Percentiles rank a stretch among this genome's conserved stretches.
phyloP scores from a whole-genome alignment of 2,113 vertebrate genomes.

The Donacobius atricapilla region DNA sequence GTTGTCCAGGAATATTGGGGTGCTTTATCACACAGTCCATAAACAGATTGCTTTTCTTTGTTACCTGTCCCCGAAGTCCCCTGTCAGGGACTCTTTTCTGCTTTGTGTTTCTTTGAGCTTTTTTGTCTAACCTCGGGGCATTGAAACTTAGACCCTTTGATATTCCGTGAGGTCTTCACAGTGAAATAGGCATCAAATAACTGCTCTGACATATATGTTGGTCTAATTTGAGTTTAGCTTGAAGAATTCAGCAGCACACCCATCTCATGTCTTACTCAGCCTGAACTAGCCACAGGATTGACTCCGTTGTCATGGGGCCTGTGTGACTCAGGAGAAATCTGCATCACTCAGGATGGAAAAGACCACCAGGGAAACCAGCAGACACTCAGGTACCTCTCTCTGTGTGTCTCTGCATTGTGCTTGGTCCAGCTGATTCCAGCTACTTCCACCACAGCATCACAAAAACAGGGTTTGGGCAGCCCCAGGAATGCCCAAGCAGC shows the following conservation, averaged over 20 bases:
- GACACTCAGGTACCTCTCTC: neutral
- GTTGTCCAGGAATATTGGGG: neutral
- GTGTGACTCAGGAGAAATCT: neutral
- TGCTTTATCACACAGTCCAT: neutral
- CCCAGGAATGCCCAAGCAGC: neutral
- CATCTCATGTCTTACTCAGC: neutral
- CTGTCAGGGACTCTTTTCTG: conserved; percentile 4
- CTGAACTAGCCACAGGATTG: neutral
- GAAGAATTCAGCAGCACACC: neutral
- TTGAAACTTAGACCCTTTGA: conserved; percentile 4
- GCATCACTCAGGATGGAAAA: neutral
- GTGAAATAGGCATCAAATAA: neutral
- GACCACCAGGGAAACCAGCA: neutral
- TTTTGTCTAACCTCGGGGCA: conserved; percentile 51
- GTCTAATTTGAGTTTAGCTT: neutral
- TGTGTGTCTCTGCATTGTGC: neutral
- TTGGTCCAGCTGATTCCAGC: neutral
- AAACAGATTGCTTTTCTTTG: neutral
- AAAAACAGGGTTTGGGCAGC: neutral
- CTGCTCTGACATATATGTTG: neutral
- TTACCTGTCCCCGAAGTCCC: neutral
- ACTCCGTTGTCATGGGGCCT: neutral
- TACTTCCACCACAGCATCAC: neutral
- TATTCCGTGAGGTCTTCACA: neutral
- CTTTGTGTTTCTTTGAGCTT: conserved; percentile 18